phyloP scores from a whole-genome alignment of 2,888 invertebrate genomes.

The Perizoma affinitatum region DNA sequence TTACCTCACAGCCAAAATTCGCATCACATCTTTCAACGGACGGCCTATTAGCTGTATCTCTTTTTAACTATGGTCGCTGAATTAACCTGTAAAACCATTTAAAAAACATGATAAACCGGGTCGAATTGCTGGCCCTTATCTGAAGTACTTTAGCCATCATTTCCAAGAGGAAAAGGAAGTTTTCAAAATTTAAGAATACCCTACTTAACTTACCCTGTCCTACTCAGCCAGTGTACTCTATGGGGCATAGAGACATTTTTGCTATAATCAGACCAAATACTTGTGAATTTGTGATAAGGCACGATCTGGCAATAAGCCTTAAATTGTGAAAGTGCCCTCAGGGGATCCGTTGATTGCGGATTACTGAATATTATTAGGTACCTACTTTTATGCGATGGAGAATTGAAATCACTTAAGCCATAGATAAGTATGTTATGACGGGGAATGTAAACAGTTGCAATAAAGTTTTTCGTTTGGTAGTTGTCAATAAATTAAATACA shows the following conservation, averaged over 20 bases:
- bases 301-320: constrained; percentile 55
- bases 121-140: constrained; percentile 7
- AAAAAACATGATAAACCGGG: not conserved
- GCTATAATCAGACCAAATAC: constrained; percentile 55
- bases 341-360: constrained; percentile 37
- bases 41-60: too few species aligned
- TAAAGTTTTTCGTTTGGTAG: too few species aligned
- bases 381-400: not conserved
- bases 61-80: too few species aligned
- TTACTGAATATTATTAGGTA: constrained; percentile 29
- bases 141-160: constrained; percentile 5
- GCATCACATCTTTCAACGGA: too few species aligned
- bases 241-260: constrained; percentile 53
- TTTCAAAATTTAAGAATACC: constrained; percentile 10
- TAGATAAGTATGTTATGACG: too few species aligned
- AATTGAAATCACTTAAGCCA: too few species aligned
- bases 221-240: constrained; percentile 15
- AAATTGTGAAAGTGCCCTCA: constrained; percentile 49
- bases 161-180: constrained; percentile 17
- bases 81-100: too few species aligned
- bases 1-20: too few species aligned
- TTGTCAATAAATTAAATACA: too few species aligned
- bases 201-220: not conserved
- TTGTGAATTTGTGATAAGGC: constrained; percentile 62
- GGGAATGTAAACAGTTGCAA: too few species aligned